These are phyloP conservation scores for Enoplosus armatus DNA, from an alignment of 2,797 vertebrate genomes.

Conservation along the genomic window DNA sequence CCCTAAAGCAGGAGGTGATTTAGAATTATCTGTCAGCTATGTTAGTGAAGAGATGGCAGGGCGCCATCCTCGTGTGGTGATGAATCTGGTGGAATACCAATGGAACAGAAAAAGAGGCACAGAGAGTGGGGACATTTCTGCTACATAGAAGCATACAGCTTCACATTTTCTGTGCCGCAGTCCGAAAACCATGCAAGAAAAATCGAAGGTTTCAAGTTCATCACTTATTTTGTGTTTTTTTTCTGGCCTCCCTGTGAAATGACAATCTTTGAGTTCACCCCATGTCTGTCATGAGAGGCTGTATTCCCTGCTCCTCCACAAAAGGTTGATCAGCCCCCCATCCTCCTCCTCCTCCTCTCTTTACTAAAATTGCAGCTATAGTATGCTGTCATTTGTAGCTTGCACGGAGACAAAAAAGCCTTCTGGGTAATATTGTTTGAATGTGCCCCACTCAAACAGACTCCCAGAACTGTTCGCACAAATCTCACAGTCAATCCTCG, in stretches of 20 bases:
- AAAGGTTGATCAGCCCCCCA: constrained; percentile 55
- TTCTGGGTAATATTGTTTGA: constrained; percentile 74
- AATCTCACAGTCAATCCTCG: constrained; percentile 67
- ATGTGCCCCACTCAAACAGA: constrained; percentile 66
- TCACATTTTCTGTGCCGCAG: constrained; percentile 31
- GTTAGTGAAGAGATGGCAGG: constrained; percentile 65
- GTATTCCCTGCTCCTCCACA: constrained; percentile 42
- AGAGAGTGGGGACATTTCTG: constrained; percentile 30
- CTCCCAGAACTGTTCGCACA: constrained; percentile 63
- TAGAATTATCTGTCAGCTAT: constrained; percentile 71
- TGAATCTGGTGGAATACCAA: constrained; percentile 68
- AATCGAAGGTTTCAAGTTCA: constrained; percentile 45
- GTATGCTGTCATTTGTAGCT: constrained; percentile 62
- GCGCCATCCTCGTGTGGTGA: constrained; percentile 57
- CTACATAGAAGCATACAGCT: constrained; percentile 15
- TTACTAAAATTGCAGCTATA: constrained; percentile 58
- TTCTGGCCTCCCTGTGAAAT: constrained; percentile 44
- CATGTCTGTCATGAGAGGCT: constrained; percentile 48
- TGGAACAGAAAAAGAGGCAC: constrained; percentile 41
- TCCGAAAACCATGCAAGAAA: constrained; percentile 44
- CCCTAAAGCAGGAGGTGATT: constrained; percentile 75
- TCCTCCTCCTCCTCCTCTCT: constrained; percentile 20
- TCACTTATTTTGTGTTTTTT: constrained; percentile 48
- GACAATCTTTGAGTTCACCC: constrained; percentile 49
- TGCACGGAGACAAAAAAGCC: constrained; percentile 63